Base-by-base conservation (phyloP, 2,888 invertebrate species). In the Nomada hirtipes region DNA sequence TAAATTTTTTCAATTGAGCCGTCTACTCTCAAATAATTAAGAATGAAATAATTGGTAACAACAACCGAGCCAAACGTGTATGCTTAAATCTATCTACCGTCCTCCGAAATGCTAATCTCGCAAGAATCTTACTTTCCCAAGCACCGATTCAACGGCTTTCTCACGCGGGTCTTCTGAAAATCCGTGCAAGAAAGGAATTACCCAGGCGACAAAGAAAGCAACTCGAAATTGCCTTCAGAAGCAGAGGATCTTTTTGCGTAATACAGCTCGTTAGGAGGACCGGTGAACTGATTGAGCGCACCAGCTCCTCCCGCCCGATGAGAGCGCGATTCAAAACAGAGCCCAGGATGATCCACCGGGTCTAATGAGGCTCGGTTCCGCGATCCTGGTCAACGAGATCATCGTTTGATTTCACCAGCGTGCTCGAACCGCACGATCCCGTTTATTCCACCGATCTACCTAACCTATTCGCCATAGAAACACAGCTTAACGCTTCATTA, bases 341-440 rank as follows among this genome's bases (percentile, higher is more conserved):
- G 68, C 44, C 63, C 63, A 59, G 36, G 73, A 73, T 52, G 76
- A 81, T 73, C 68, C 76, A 70, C 63, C 70, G 55, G 4, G 65
- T 36, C 72, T 83, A 81, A 83, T 65, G 82, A 73, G 69, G 23
- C 68, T 55, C 50, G 29, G 67, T 68, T 76, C 78, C 68, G 76
- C 77, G 78, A 78, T 78, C 78, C 47, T 61, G 50, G 55, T 26
- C 78, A 78, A 68, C 78, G 78, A 78, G 78, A 78, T 76, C 78
- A 64, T 79, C 78, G 77, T 57, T 20, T n/a, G 68, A 68, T 64
- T 64, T 52, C 26, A 23, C 36, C 63, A 42, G n/a, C 11, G 10
- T 18, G 61, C 15, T 23, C 18, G 26, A 36, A 26, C 52, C 65
- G 23, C 60, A 26, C 29, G 67, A 63, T 63, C 67, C 77, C 68